Conservation (phyloP, 2,797 vertebrate genomes). For the Benthosema pterotum region DNA sequence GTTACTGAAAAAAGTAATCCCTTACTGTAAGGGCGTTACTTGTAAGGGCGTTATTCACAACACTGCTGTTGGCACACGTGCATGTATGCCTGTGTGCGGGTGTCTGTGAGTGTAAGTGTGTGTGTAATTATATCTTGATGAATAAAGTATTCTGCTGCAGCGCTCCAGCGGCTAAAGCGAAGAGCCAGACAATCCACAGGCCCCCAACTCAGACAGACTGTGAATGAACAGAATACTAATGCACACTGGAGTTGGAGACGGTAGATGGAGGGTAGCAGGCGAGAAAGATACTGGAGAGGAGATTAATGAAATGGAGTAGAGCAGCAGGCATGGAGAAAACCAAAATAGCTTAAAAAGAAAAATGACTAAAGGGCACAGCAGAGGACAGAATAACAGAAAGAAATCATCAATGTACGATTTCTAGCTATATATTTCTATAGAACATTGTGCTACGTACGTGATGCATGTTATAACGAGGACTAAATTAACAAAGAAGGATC, state of each 20-base stretch:
- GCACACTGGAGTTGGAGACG: constrained; percentile 34
- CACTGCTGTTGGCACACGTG: not conserved
- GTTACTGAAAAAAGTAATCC: too few species aligned
- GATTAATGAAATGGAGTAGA: not conserved
- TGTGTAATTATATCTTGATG: constrained; percentile 58
- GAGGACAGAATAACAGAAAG: constrained; percentile 5
- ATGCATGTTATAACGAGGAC: constrained; percentile 24
- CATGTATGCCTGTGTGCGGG: not conserved
- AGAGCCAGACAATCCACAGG: constrained; percentile 60
- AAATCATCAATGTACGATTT: not conserved
- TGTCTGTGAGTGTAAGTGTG: constrained; percentile 12
- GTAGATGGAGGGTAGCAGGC: constrained; percentile 22
- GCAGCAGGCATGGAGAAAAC: constrained; percentile 7
- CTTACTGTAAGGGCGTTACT: too few species aligned
- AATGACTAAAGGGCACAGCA: constrained; percentile 6
- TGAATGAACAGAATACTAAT: constrained; percentile 76
- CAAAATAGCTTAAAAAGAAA: constrained; percentile 8
- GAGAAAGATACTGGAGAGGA: constrained; percentile 27
- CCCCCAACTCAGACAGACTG: constrained; percentile 50
- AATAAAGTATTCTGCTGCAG: constrained; percentile 51
- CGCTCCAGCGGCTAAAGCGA: constrained; percentile 53
- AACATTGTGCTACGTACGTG: constrained; percentile 25
- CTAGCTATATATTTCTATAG: not conserved
- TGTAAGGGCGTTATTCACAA: too few species aligned
- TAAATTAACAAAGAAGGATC: constrained; percentile 6